Conservation (phyloP, 2,888 invertebrate species). For the Tanypteryx hageni region DNA sequence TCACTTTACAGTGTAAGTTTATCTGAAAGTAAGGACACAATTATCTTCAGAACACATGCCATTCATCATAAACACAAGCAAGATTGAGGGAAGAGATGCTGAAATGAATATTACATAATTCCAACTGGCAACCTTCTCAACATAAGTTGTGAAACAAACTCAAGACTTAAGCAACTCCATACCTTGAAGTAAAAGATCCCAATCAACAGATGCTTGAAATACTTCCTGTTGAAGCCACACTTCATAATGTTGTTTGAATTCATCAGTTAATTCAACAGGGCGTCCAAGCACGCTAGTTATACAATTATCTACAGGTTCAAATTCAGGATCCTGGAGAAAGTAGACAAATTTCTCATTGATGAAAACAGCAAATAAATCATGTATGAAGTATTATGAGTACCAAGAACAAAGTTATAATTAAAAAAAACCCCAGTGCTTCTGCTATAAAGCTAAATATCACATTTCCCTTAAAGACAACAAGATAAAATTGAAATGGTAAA, state of each 20-base stretch:
- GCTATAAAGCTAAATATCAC: too few relatives aligned
- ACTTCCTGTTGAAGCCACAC: conserved; percentile 98
- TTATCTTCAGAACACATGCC: not conserved
- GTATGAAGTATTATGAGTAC: too few relatives aligned
- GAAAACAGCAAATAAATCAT: not conserved
- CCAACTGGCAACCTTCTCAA: not conserved
- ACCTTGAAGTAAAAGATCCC: conserved; percentile 65
- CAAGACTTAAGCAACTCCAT: not conserved
- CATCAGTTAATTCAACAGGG: conserved; percentile 90
- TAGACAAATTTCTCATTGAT: not conserved
- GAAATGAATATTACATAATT: not conserved
- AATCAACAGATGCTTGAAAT: conserved; percentile 82
- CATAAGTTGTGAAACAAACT: not conserved
- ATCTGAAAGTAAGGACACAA: conserved; percentile 46
- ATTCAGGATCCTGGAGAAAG: conserved; percentile 78
- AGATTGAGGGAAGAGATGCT: not conserved
- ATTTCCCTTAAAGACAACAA: too few relatives aligned
- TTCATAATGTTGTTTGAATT: conserved; percentile 95
- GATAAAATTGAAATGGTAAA: too few relatives aligned
- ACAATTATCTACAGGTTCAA: conserved; percentile 86
- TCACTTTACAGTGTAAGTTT: conserved; percentile 34
- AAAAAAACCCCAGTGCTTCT: too few relatives aligned
- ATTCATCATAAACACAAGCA: not conserved
- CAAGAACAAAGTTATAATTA: too few relatives aligned
- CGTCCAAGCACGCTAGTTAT: conserved; percentile 88